Percentiles rank a stretch among this genome's conserved stretches.
phyloP scores from a whole-genome alignment of 2,797 vertebrate species.

The Sternarchorhynchus goeldii region DNA sequence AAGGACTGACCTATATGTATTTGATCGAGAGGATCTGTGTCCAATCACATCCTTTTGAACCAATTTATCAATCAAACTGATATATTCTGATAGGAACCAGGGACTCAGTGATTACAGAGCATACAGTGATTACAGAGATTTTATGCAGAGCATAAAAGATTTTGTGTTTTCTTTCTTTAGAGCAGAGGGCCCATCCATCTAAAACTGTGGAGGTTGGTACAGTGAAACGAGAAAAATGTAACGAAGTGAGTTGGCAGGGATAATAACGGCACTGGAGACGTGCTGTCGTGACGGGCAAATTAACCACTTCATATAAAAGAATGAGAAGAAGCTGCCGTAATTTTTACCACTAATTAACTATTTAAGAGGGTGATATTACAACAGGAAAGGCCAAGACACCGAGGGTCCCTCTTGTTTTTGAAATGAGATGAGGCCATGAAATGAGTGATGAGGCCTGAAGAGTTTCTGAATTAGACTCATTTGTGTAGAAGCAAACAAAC shows the following conservation, averaged over 20 bases:
- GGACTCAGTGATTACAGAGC: constrained; percentile 29
- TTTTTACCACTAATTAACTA: constrained; percentile 26
- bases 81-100: background rate
- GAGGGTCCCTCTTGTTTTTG: background rate
- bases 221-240: constrained; percentile 22
- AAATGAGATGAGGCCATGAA: constrained; percentile 9
- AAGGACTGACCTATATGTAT: too few relatives aligned
- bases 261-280: constrained; percentile 37
- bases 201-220: constrained; percentile 5
- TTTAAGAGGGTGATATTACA: constrained; percentile 24
- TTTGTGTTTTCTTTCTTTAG: background rate
- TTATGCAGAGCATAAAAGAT: constrained; percentile 21
- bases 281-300: constrained; percentile 36
- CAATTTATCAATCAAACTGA: too few relatives aligned
- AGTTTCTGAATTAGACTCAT: background rate
- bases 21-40: too few relatives aligned
- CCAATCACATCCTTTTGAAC: too few relatives aligned
- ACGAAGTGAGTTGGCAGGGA: constrained; percentile 46
- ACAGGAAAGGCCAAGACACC: background rate
- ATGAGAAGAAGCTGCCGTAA: constrained; percentile 2
- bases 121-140: constrained; percentile 36
- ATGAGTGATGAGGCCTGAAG: background rate
- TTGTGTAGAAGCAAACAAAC: constrained; percentile 19
- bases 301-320: constrained; percentile 27
- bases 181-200: background rate